phyloP scores from a whole-genome alignment of 2,113 vertebrate species.

The Danio rerio region DNA sequence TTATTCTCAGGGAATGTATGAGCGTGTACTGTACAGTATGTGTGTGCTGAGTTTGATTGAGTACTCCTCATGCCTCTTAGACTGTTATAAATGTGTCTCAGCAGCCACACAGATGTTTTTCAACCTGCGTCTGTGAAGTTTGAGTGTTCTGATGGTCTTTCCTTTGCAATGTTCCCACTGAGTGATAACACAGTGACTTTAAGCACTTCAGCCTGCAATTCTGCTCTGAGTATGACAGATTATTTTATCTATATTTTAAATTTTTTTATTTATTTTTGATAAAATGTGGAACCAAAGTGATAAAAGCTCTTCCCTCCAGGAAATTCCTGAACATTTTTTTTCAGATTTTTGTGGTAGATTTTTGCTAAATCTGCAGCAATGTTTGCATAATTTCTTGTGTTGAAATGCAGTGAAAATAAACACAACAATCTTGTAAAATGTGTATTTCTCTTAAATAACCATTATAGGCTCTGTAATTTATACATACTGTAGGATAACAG shows the following conservation, averaged over 20 bases:
- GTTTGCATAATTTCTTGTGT: no score
- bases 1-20: background rate
- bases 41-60: background rate
- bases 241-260: background rate
- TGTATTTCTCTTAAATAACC: no score
- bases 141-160: background rate
- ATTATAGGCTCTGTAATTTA: no score
- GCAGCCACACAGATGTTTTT: background rate
- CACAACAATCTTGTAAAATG: no score
- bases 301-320: background rate
- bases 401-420: no score
- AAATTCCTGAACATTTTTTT: no score
- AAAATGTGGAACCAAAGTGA: background rate
- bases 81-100: slow-evolving; percentile 18
- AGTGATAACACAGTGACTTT: background rate
- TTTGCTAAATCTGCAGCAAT: no score
- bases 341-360: no score
- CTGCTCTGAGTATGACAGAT: background rate
- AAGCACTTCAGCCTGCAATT: background rate
- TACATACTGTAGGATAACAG: no score
- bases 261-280: background rate
- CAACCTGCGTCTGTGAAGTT: background rate
- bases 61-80: slow-evolving; percentile 4
- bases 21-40: no score
- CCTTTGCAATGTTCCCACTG: background rate